Evolutionary conservation across 2,113 vertebrate species (phyloP), one percentile per base, ranked within the genome.

Genomic region (Lipotes vexillifer): DNA sequence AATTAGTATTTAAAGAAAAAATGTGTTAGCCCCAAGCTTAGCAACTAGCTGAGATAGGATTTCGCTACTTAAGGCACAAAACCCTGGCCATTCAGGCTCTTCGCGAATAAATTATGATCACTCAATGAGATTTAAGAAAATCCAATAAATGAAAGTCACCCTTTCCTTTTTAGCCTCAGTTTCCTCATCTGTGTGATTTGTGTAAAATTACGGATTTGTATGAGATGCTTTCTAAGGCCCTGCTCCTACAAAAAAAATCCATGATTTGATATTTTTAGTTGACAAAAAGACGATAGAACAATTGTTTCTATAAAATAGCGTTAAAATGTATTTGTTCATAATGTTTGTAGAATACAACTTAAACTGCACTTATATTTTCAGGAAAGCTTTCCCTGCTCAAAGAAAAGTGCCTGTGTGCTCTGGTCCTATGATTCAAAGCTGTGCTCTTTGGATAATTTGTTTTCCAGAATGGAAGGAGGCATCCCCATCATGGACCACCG

Each of bases 401-500:
- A 78, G 2, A 20, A 6, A 41, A 25, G 29, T 33, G 0, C 12
- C 0, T 9, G 1, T 10, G n/a, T 12, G 12, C 15, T 23, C 27
- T 63, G 33, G 25, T 27, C 15, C 46, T 61, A 27, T 0, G 23
- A 21, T 17, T 41, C 20, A 21, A 18, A 3, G 17, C 2, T 5
- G 1, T 1, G 2, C 5, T 69, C 2, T 3, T 46, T 2, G 6
- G 36, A 14, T 6, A 25, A 49, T 10, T 44, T 33, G 17, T 27
- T 46, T 44, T n/a, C 36, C 20, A 71, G 41, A 15, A 68, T 2
- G 21, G 69, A 57, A 27, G 0, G 4, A 41, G 71, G 3, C 2
- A 1, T 18, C 6, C 3, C 2, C 2, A 0, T 1, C 7, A 4
- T 1, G 31, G 10, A 31, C 21, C 9, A 2, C 5, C 0, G 1